Percentiles rank a stretch among this genome's conserved stretches.
These are phyloP conservation scores for Plectrocnemia conspersa DNA, from an alignment of 1,140 invertebrate species.

Conservation along the genomic window DNA sequence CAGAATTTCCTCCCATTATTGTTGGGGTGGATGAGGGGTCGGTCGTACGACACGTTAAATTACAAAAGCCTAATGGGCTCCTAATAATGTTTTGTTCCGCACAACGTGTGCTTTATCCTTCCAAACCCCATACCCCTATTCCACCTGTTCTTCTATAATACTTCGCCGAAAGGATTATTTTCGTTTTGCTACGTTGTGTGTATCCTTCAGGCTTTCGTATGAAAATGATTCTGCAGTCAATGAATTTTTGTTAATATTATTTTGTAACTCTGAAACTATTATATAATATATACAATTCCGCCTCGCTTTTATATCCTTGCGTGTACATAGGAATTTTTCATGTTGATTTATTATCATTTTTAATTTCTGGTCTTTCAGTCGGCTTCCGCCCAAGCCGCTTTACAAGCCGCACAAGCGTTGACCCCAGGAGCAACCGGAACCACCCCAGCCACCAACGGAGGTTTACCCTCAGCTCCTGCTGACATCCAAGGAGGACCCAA, in stretches of 20 bases:
- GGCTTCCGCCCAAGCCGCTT: slow-evolving; percentile 71
- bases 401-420: slow-evolving; percentile 74
- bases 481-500: slow-evolving; percentile 84
- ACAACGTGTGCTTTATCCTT: slow-evolving; percentile 3
- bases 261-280: too few relatives aligned
- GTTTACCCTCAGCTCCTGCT: slow-evolving; percentile 53
- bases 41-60: slow-evolving; percentile 7
- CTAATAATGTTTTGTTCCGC: slow-evolving; percentile 21
- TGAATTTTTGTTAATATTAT: background rate
- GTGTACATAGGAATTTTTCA: slow-evolving; percentile 3
- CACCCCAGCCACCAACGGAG: slow-evolving; percentile 49
- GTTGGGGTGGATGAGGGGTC: too few relatives aligned
- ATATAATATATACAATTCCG: too few relatives aligned
- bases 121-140: background rate
- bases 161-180: too few relatives aligned
- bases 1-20: too few relatives aligned
- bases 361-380: slow-evolving; percentile 49
- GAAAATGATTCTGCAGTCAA: background rate
- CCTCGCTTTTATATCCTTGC: too few relatives aligned
- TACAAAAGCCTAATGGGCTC: slow-evolving; percentile 18
- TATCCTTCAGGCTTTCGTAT: too few relatives aligned
- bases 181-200: too few relatives aligned
- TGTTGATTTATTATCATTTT: slow-evolving; percentile 21
- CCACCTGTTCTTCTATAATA: background rate
- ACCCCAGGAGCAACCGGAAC: slow-evolving; percentile 52